Evolutionary conservation across 2,113 vertebrate species (phyloP), one percentile per base, ranked within the genome.

Genomic region (Poecilia latipinna): DNA sequence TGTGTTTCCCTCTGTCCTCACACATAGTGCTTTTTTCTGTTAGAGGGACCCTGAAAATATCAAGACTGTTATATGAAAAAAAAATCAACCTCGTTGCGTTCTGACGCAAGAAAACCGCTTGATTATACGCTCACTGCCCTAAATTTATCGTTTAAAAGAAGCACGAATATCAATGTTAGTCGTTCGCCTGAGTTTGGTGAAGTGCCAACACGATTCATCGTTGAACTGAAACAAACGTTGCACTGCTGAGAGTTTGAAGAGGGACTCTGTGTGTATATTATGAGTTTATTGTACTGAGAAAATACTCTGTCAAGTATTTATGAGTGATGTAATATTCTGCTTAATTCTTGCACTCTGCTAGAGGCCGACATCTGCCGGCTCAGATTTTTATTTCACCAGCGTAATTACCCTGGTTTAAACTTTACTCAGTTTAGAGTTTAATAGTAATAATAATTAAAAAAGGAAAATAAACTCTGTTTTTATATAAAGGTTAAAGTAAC

Each of bases 241-340:
- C 88, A 88, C 84, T 83, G 78, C 84, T 78, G 12, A 42, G 68
- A n/a, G 12, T 44, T 70, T 29, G 69, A 70, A 73, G 11, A 64
- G 15, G 42, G 64, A 74, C 28, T 74, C 22, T 61, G 68, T 77
- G 32, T 68, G 67, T 77, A 37, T 68, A 65, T 87, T 29, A 24
- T 67, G 42, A 75, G 12, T 70, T 72, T 64, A 54, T 61, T 67
- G 70, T 79, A 68, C 61, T 44, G 29, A 87, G 57, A 66, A 75
- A 68, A 68, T 35, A 69, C n/a, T 35, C 22, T 39, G 62, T 68
- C 13, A 1, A 73, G 44, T 83, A 68, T 79, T 67, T 67, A 63
- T 66, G 74, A 62, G 12, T 68, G 54, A 68, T 39, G 51, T 75
- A 44, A 68, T 0, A 2, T 44, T 39, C 32, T 86, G 81, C 75